Percentiles rank a stretch among this genome's conserved stretches.
Evolutionary conservation across 2,797 vertebrate genomes (phyloP).

Genomic region (Sandelia bainsii): DNA sequence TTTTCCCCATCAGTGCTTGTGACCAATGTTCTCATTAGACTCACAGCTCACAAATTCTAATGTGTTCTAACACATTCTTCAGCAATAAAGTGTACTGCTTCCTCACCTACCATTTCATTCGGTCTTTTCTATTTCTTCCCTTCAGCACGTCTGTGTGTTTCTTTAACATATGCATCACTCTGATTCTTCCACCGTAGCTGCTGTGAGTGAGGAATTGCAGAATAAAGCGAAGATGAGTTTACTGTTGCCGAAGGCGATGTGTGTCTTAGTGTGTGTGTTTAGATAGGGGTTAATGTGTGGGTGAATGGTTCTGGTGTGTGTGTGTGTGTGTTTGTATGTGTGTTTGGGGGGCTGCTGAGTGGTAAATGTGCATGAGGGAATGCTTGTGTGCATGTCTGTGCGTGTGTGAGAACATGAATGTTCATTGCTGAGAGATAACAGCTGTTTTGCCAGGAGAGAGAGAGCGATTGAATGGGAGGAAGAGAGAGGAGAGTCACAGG

Average conservation of each 20-base stretch:
- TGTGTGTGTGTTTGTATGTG: conserved; percentile 17
- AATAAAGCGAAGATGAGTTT: conserved; percentile 62
- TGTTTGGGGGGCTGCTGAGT: background rate
- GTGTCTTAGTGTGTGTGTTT: conserved; percentile 11
- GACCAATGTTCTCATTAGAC: background rate
- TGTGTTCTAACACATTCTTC: background rate
- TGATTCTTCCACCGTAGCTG: conserved; percentile 66
- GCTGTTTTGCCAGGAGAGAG: conserved; percentile 62
- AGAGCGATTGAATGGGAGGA: conserved; percentile 32
- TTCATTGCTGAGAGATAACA: conserved; percentile 69
- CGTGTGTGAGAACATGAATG: conserved; percentile 25
- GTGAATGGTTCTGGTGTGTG: background rate
- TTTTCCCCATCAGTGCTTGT: background rate
- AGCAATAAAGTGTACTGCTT: background rate
- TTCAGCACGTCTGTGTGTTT: conserved; percentile 32
- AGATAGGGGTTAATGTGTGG: conserved; percentile 5
- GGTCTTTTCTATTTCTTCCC: conserved; percentile 8
- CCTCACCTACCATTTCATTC: background rate
- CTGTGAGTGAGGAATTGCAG: conserved; percentile 68
- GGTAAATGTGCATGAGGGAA: conserved; percentile 26
- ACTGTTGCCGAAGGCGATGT: conserved; percentile 57
- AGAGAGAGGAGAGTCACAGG: background rate
- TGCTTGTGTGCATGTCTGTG: conserved; percentile 27
- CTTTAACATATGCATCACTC: conserved; percentile 54
- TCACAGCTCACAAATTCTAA: background rate